Conservation (phyloP, 2,797 vertebrate species). For the Clarias fuscus region DNA sequence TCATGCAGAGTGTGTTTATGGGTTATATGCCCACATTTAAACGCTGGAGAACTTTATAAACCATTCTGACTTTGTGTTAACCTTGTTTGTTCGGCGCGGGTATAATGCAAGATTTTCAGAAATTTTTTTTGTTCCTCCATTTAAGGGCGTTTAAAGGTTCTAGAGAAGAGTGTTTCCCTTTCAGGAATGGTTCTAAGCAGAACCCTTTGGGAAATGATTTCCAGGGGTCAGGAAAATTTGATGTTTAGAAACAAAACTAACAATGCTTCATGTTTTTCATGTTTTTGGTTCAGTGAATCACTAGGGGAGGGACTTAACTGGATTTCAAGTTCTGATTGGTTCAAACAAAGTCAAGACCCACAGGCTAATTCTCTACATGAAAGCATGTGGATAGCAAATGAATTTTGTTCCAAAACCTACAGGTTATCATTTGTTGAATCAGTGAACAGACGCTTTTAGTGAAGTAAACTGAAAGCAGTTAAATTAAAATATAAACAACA, state of each 20-base stretch:
- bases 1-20: conserved; percentile 22
- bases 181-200: not conserved
- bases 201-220: not conserved
- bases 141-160: not conserved
- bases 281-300: not conserved
- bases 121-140: not conserved
- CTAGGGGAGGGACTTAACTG: not conserved
- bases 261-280: not conserved
- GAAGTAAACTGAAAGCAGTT: not conserved
- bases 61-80: conserved; percentile 15
- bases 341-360: not conserved
- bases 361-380: not conserved
- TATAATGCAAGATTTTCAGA: not conserved
- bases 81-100: not conserved
- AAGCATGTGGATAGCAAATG: not conserved
- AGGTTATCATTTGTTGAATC: not conserved
- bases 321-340: not conserved
- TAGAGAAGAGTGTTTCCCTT: not conserved
- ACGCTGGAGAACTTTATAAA: not conserved
- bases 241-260: not conserved
- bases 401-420: not conserved
- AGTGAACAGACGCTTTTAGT: not conserved
- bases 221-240: too few relatives aligned
- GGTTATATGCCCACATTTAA: conserved; percentile 27
- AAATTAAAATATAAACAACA: not conserved